phyloP scores from a whole-genome alignment of 2,888 invertebrate genomes.

The Dioctria linearis region DNA sequence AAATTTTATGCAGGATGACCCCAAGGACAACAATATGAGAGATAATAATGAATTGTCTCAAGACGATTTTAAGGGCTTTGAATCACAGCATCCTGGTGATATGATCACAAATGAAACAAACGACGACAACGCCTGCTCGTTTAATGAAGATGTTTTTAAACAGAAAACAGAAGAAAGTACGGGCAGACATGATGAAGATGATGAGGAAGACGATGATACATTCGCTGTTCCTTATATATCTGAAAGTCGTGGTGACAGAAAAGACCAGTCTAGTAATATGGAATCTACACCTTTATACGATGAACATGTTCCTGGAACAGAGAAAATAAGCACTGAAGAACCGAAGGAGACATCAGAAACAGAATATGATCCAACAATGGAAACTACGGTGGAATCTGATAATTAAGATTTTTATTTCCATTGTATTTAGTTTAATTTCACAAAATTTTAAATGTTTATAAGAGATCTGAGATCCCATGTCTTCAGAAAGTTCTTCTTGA shows the following conservation, averaged over 20 bases:
- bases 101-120: constrained; percentile 45
- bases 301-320: constrained; percentile 4
- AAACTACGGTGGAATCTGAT: neutral
- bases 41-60: constrained; percentile 28
- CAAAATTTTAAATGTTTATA: neutral
- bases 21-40: constrained; percentile 13
- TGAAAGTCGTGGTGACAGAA: neutral
- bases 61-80: constrained; percentile 35
- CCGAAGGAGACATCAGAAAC: neutral
- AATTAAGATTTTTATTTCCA: constrained; percentile 21
- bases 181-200: neutral
- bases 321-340: neutral
- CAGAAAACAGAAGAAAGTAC: constrained; percentile 11
- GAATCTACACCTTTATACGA: constrained; percentile 30
- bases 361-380: neutral
- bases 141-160: constrained; percentile 38
- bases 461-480: neutral
- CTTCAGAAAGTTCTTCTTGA: constrained; percentile 2
- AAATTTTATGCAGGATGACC: constrained; percentile 44
- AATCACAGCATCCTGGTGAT: constrained; percentile 35
- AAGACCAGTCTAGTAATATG: neutral
- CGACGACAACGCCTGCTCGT: constrained; percentile 44
- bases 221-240: constrained; percentile 10
- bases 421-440: constrained; percentile 37
- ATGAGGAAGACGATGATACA: neutral